Evolutionary conservation across 1,140 invertebrate species (phyloP), one percentile per base, ranked within the genome.

Genomic region (Daktulosphaira vitifoliae): DNA sequence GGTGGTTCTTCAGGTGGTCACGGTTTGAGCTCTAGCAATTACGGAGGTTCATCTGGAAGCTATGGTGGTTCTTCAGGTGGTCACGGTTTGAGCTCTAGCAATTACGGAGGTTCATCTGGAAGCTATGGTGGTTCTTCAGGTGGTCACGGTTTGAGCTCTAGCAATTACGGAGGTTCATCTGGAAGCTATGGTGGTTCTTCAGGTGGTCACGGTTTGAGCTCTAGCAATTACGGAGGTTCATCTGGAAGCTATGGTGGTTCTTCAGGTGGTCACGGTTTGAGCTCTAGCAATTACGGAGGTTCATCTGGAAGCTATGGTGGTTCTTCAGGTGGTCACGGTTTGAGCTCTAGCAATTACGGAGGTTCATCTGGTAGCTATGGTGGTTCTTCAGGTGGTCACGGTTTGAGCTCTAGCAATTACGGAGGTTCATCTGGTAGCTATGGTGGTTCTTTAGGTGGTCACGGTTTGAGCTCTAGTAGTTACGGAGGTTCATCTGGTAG

Each of bases 131-230:
- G 62, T 37, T 65, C 62, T 0, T 48, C 1, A 1, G 62, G 48
- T 4, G 48, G 44, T n/a, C 3, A 65, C 2, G 44, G 26, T 13
- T 54, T 44, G 3, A 37, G 54, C 2, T 37, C 4, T 16, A 23
- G 44, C 4, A 54, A 54, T 38, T 13, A 56, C 13, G 66, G 66
- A 20, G 42, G 49, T 26, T 48, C 44, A 5, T 26, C 6, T 1
- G 66, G 52, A 22, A 23, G 53, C 6, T 59, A 44, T 13, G 37
- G 54, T 26, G 33, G 37, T 39, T 59, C 53, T 5, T 44, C 53
- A n/a, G 51, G 54, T 39, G 67, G 68, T 1, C 65, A 67, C 18
- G 68, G 69, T 42, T n/a, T n/a, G n/a, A n/a, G n/a, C n/a, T n/a
- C n/a, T n/a, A n/a, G n/a, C n/a, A n/a, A n/a, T n/a, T n/a, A n/a